Evolutionary conservation across 1,140 invertebrate genomes (phyloP), one percentile per base, ranked within the genome.

Genomic region (Meloidogyne hapla): DNA sequence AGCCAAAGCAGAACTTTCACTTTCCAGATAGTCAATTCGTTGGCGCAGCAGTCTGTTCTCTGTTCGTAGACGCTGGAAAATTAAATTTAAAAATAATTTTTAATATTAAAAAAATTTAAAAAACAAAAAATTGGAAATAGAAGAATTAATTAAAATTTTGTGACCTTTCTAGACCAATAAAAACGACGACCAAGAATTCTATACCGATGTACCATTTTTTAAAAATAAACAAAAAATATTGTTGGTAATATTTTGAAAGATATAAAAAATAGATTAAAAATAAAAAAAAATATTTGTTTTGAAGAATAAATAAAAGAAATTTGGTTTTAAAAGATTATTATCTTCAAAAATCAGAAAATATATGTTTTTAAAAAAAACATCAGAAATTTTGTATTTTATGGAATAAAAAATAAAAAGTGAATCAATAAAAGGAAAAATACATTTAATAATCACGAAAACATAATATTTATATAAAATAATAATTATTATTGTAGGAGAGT

Each of bases 11-110:
- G 88, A 88, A 72, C 89, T 90, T 83, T 91, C 91, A 87, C 89
- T 78, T 25, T 99, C 96, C 28, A 99, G 88, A 77, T 96, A 91
- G 85, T 98, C 95, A 66, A 96, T 94, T 80, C 94, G 90, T 87
- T 98, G 94, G 77, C 94, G 91, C 0, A 99, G 89, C 62, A 98
- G 90, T 80, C 94, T 92, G 87, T 99, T 99, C 88, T 99, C 96
- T 75, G 94, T 94, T 79, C 95, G 90, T 63, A 99, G 89, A 83
- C 94, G 92, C 91, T 97, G 91, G 45, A 91, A 65, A 82, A 15
- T 45, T 13, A 25, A 75, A n/a, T 12, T 18, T 75, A 15, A 15
- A n/a, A 69, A 12, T 1, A 70, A 74, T 63, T 63, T 23, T 66
- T 65, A 28, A 26, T 25, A 64, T 63, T 73, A 42, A 23, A 33